phyloP scores from a whole-genome alignment of 2,797 vertebrate genomes.

The Sciurus carolinensis region DNA sequence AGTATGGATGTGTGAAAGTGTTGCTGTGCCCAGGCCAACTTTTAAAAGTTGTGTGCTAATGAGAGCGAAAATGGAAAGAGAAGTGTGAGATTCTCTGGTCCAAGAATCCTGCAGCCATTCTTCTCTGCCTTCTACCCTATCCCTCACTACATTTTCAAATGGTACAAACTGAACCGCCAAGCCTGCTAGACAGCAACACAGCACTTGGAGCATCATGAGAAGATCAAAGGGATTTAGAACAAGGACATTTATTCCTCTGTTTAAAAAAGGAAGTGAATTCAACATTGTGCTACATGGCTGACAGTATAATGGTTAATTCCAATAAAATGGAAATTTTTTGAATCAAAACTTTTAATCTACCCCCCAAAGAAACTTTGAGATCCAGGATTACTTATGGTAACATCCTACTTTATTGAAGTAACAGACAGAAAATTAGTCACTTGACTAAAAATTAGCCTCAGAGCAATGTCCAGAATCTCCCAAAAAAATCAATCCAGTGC shows the following conservation, averaged over 20 bases:
- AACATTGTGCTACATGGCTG: neutral
- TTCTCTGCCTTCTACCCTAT: neutral
- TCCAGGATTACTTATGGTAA: neutral
- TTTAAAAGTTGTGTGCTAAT: slow-evolving; percentile 82
- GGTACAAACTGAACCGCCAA: neutral
- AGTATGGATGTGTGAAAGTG: slow-evolving; percentile 82
- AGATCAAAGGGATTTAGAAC: slow-evolving; percentile 8
- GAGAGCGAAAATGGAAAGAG: slow-evolving; percentile 78
- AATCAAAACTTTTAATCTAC: neutral
- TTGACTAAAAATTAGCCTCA: neutral
- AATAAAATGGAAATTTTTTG: neutral
- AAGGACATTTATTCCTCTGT: neutral
- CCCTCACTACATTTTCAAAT: slow-evolving; percentile 46
- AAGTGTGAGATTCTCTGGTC: slow-evolving; percentile 75
- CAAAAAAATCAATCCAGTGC: neutral
- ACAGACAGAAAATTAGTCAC: neutral
- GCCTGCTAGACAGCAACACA: slow-evolving; percentile 17
- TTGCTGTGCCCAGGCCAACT: slow-evolving; percentile 78
- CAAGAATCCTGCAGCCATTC: slow-evolving; percentile 64
- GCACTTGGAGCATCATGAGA: neutral
- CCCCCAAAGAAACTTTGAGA: neutral
- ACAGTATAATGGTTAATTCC: neutral
- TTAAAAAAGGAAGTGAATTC: neutral
- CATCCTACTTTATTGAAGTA: slow-evolving; percentile 27
- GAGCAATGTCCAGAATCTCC: neutral